Evolutionary conservation across 2,888 invertebrate species (phyloP).

Genomic region (Calameuta idolon): DNA sequence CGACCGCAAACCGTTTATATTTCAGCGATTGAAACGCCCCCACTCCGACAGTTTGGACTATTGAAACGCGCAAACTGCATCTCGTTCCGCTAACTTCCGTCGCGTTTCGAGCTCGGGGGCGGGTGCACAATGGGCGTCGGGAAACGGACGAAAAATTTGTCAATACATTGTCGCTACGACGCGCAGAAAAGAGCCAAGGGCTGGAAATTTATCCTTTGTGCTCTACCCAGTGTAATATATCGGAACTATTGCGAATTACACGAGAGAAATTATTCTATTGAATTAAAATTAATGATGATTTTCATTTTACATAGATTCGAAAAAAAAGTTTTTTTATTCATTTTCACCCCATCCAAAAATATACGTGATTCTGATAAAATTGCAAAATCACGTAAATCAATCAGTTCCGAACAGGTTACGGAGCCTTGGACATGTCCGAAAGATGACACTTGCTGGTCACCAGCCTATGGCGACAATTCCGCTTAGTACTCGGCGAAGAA

Average conservation of each 20-base stretch:
- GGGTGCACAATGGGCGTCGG: conserved; percentile 2
- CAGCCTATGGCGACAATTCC: conserved; percentile 54
- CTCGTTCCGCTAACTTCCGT: conserved; percentile 15
- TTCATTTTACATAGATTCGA: no score
- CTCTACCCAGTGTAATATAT: no score
- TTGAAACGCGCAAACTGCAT: conserved; percentile 15
- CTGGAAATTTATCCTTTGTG: conserved; percentile 13
- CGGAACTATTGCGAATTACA: no score
- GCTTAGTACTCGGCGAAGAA: conserved; percentile 46
- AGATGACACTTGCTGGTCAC: conserved; percentile 17
- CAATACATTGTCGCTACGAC: conserved; percentile 3
- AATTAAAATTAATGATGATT: no score
- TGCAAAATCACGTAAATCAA: no score
- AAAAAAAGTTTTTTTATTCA: no score
- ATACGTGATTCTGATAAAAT: no score
- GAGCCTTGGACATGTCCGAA: not conserved
- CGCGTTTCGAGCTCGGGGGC: not conserved
- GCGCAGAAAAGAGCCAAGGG: conserved; percentile 20
- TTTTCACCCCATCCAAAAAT: no score
- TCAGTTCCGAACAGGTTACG: no score
- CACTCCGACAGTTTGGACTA: conserved; percentile 13
- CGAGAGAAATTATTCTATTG: no score
- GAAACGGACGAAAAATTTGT: not conserved
- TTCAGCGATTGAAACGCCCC: conserved; percentile 13
- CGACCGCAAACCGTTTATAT: conserved; percentile 8